Percentiles rank a stretch among this genome's conserved stretches.
Conservation (phyloP, 2,797 vertebrate species). For the Hippopotamyrus pictus region DNA sequence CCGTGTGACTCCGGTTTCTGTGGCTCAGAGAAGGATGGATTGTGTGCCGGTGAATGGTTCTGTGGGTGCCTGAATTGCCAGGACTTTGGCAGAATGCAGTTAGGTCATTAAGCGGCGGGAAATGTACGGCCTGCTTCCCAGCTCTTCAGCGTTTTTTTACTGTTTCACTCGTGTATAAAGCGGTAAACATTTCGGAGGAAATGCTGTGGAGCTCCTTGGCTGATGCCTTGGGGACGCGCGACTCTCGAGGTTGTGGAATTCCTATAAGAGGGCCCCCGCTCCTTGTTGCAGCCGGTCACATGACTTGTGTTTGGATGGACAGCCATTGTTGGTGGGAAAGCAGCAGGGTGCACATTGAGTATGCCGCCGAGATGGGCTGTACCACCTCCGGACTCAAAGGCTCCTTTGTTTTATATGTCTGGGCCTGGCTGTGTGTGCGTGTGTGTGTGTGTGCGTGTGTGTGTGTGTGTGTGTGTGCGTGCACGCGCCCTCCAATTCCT, state of each 20-base stretch:
- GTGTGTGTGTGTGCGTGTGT: background rate
- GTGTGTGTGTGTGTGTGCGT: background rate
- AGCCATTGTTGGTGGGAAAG: constrained; percentile 18
- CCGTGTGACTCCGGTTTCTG: background rate
- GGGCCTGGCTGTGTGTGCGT: background rate
- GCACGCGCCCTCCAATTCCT: background rate
- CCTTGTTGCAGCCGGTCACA: background rate
- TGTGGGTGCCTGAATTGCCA: background rate
- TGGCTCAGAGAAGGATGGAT: background rate
- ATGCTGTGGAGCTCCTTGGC: background rate
- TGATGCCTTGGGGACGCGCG: background rate
- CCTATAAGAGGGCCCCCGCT: background rate
- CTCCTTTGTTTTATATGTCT: constrained; percentile 17
- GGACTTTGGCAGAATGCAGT: background rate
- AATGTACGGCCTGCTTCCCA: background rate
- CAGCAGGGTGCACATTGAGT: background rate
- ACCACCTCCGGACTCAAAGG: constrained; percentile 8
- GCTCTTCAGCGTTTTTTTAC: background rate
- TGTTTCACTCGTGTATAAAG: background rate
- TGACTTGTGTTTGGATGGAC: constrained; percentile 10
- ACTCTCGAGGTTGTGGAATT: constrained; percentile 17
- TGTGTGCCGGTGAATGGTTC: background rate
- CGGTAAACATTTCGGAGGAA: background rate
- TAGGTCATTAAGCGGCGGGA: background rate
- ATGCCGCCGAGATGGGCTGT: background rate